phyloP scores from a whole-genome alignment of 2,888 invertebrate species.

The Thereva nobilitata region DNA sequence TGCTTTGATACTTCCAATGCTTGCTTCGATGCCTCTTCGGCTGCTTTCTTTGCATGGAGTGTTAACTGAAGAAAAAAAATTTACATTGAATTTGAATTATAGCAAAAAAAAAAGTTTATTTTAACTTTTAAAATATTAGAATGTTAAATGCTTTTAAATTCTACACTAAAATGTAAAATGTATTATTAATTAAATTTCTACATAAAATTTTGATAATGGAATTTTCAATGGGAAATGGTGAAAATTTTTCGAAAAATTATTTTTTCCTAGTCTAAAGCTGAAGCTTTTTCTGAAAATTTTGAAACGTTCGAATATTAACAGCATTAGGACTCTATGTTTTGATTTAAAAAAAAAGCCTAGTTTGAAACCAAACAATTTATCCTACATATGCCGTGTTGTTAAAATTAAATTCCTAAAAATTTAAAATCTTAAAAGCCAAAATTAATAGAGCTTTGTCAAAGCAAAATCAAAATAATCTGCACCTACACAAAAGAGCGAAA shows the following conservation, averaged over 20 bases:
- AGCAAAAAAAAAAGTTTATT: neutral
- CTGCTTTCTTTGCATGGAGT: conserved; percentile 84
- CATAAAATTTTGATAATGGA: too few relatives aligned
- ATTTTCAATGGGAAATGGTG: too few relatives aligned
- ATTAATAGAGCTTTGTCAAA: too few relatives aligned
- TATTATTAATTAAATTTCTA: too few relatives aligned
- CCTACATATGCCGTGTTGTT: too few relatives aligned
- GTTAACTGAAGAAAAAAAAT: conserved; percentile 65
- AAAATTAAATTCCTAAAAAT: too few relatives aligned
- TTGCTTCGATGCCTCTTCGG: conserved; percentile 82
- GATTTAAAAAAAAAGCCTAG: conserved; percentile 1
- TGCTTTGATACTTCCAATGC: conserved; percentile 86
- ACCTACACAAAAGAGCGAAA: too few relatives aligned
- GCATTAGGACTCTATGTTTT: too few relatives aligned
- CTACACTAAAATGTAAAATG: too few relatives aligned
- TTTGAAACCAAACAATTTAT: too few relatives aligned
- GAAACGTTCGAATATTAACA: neutral
- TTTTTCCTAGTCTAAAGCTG: neutral
- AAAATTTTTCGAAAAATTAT: neutral
- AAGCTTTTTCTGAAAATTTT: conserved; percentile 7
- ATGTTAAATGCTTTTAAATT: neutral
- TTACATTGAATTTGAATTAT: conserved; percentile 76
- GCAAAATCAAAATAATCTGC: too few relatives aligned
- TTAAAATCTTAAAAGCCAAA: too few relatives aligned
- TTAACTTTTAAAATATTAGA: neutral